Conservation (phyloP, 2,888 invertebrate genomes). For the Dorcus parallelipipedus region DNA sequence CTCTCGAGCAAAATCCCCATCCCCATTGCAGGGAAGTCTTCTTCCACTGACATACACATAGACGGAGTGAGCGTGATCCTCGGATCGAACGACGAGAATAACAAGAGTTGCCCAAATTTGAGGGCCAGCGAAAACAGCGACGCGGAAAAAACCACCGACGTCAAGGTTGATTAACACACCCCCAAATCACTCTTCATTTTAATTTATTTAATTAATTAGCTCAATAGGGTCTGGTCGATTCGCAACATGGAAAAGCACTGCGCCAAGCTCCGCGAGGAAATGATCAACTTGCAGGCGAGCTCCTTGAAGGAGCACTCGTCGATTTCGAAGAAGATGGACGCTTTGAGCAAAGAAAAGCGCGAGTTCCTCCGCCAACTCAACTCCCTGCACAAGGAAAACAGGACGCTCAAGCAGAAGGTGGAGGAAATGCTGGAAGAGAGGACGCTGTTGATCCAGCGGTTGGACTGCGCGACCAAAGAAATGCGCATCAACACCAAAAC, state of each 20-base stretch:
- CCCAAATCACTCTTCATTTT: neutral
- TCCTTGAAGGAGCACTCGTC: conserved; percentile 37
- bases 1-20: conserved; percentile 13
- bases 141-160: too few species aligned
- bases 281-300: conserved; percentile 33
- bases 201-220: neutral
- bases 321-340: conserved; percentile 37
- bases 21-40: conserved; percentile 11
- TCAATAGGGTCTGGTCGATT: conserved; percentile 8
- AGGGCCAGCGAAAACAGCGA: neutral
- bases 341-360: conserved; percentile 35
- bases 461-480: conserved; percentile 41
- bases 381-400: conserved; percentile 37
- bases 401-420: conserved; percentile 38
- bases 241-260: conserved; percentile 23
- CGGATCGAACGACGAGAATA: neutral
- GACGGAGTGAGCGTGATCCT: neutral
- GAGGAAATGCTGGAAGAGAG: conserved; percentile 41
- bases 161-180: too few species aligned
- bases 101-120: conserved; percentile 15
- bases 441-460: conserved; percentile 32
- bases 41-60: conserved; percentile 14
- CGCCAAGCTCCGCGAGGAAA: conserved; percentile 35
- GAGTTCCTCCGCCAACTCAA: conserved; percentile 35
- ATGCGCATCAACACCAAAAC: conserved; percentile 39